A percentile compares a stretch with the other conserved stretches of the same genome.
These are phyloP conservation scores for Ctena decussata DNA, from an alignment of 2,888 invertebrate species.

Conservation along the genomic window DNA sequence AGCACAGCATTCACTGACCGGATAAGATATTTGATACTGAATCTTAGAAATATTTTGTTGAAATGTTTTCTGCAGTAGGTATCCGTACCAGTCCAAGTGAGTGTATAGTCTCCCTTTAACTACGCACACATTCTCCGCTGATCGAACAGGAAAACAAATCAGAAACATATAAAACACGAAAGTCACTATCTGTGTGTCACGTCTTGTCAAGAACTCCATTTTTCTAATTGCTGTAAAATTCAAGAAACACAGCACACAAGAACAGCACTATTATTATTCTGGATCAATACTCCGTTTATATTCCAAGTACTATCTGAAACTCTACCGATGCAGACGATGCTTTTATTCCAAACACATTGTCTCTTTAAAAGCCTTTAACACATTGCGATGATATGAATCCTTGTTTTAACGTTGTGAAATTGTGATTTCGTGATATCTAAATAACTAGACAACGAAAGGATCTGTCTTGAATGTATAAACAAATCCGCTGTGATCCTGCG, in stretches of 20 bases:
- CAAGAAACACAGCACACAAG: background rate
- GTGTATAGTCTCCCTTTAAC: constrained; percentile 79
- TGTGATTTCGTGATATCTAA: background rate
- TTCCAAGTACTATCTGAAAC: too few species aligned
- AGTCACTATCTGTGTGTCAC: background rate
- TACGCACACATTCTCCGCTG: background rate
- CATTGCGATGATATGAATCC: too few species aligned
- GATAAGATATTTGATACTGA: constrained; percentile 81
- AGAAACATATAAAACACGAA: background rate
- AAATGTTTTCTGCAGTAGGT: constrained; percentile 81
- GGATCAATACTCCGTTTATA: too few species aligned
- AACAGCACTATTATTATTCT: too few species aligned
- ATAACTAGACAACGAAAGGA: background rate
- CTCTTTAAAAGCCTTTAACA: too few species aligned
- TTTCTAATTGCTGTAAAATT: background rate
- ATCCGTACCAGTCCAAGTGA: constrained; percentile 80
- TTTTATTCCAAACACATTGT: too few species aligned
- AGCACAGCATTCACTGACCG: constrained; percentile 79
- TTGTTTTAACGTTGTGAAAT: background rate
- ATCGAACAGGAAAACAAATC: background rate
- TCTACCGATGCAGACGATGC: too few species aligned
- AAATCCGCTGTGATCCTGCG: background rate
- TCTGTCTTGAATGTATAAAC: constrained; percentile 1
- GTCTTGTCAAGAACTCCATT: background rate
- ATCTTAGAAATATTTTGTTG: constrained; percentile 77